A percentile compares a stretch with the other conserved stretches of the same genome.
These are phyloP conservation scores for Anas georgica DNA, from an alignment of 2,797 vertebrate species.

Conservation along the genomic window DNA sequence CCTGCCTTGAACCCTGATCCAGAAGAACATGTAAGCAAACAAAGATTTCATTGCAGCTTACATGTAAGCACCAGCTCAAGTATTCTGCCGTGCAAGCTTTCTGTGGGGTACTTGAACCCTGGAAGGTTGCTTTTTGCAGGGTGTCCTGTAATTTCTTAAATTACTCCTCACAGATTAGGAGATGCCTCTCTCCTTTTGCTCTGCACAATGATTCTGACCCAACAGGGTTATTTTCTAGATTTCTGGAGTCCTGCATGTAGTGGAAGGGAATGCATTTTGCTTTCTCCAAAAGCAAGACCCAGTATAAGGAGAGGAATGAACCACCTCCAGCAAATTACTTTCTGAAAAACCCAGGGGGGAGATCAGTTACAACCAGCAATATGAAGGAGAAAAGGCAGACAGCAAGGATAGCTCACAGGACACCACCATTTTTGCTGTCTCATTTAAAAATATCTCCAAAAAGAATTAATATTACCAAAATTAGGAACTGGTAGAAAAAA, in stretches of 20 bases:
- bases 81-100: neutral
- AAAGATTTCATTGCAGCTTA: neutral
- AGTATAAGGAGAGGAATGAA: neutral
- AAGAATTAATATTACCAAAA: neutral
- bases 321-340: neutral
- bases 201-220: neutral
- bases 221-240: neutral
- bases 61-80: neutral
- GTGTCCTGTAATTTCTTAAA: neutral
- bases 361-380: rapidly evolving
- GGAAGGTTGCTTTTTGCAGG: neutral
- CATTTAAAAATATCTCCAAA: neutral
- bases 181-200: neutral
- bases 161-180: neutral
- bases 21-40: neutral
- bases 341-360: neutral
- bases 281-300: neutral
- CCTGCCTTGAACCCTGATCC: neutral
- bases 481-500: neutral
- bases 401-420: neutral
- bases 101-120: neutral
- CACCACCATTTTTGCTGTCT: neutral
- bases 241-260: neutral
- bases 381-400: neutral
- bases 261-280: neutral